phyloP scores from a whole-genome alignment of 2,888 invertebrate species.

The Drosophila testacea region DNA sequence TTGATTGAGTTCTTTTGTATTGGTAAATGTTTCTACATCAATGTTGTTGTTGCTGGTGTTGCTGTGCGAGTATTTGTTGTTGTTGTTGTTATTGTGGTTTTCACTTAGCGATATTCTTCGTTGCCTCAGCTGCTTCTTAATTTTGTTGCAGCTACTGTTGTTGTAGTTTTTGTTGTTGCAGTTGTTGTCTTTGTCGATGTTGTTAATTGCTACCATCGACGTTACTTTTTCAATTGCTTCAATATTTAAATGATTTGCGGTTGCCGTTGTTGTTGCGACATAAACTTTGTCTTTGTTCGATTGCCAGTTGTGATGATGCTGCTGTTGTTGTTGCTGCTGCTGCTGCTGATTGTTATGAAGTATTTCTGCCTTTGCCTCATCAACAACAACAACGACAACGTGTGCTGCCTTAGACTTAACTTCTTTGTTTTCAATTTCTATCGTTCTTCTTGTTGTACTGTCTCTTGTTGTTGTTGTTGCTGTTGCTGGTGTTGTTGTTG shows the following conservation, averaged over 20 bases:
- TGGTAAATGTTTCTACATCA: slow-evolving; percentile 77
- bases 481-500: slow-evolving; percentile 6
- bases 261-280: slow-evolving; percentile 51
- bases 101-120: slow-evolving; percentile 62
- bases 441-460: slow-evolving; percentile 17
- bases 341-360: slow-evolving; percentile 11
- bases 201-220: slow-evolving; percentile 67
- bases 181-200: slow-evolving; percentile 29
- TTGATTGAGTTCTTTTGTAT: slow-evolving; percentile 79
- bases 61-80: slow-evolving; percentile 33
- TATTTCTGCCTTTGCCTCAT: slow-evolving; percentile 18
- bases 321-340: slow-evolving; percentile 8
- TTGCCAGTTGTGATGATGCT: slow-evolving; percentile 4
- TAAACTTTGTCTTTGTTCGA: slow-evolving; percentile 54
- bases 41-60: slow-evolving; percentile 37
- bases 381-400: slow-evolving; percentile 34
- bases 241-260: slow-evolving; percentile 69
- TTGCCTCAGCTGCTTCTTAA: slow-evolving; percentile 57
- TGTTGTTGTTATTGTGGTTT: slow-evolving; percentile 33
- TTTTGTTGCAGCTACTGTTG: slow-evolving; percentile 61
- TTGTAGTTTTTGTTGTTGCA: slow-evolving; percentile 17
- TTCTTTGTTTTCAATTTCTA: slow-evolving; percentile 34
- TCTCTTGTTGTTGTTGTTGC: background rate
- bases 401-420: slow-evolving; percentile 22
- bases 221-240: slow-evolving; percentile 66